Percentiles rank a stretch among this genome's conserved stretches.
phyloP scores from a whole-genome alignment of 2,113 vertebrate genomes.

The Maylandia zebra region DNA sequence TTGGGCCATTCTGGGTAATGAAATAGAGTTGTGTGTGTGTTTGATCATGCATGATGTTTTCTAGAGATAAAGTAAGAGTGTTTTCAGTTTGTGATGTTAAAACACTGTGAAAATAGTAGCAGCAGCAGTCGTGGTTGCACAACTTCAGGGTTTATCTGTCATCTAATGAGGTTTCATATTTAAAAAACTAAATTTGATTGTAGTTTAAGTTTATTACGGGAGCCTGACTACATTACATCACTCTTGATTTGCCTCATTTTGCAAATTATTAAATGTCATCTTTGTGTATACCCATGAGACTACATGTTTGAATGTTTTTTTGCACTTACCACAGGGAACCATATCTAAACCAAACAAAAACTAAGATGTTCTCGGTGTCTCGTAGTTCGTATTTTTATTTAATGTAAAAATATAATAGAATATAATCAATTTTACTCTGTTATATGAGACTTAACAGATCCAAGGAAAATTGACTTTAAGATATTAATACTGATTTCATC shows the following conservation, averaged over 20 bases:
- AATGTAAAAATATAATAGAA: background rate
- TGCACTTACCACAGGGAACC: background rate
- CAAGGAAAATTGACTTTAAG: background rate
- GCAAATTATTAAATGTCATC: background rate
- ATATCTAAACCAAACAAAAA: background rate
- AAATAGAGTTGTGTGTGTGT: background rate
- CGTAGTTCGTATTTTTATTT: background rate
- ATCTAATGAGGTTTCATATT: background rate
- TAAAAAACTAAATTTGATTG: background rate
- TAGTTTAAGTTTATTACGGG: background rate
- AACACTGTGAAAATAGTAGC: background rate
- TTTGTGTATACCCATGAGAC: background rate
- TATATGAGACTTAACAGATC: background rate
- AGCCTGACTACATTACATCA: background rate
- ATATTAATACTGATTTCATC: background rate
- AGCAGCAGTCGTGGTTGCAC: background rate
- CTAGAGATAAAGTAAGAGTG: background rate
- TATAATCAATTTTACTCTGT: background rate
- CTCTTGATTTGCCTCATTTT: background rate
- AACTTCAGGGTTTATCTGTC: background rate
- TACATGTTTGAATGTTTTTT: background rate
- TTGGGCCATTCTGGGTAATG: conserved; percentile 71
- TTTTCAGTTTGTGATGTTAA: background rate
- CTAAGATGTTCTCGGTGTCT: background rate
- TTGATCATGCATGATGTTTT: background rate